phyloP scores from a whole-genome alignment of 53 echinoderm and acorn worm species.

The Crossaster papposus region DNA sequence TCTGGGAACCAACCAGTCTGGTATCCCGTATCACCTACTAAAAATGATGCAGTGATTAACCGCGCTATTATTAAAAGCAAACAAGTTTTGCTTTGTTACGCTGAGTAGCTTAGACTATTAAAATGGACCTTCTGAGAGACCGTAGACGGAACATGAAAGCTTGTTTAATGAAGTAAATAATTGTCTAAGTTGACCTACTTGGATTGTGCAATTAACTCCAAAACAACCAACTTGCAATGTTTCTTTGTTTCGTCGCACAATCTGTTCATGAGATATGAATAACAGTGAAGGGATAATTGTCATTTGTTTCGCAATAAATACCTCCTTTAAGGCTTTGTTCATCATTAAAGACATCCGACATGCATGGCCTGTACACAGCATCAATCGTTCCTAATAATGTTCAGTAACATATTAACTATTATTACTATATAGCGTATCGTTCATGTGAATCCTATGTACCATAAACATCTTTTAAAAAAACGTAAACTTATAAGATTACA shows the following conservation, averaged over 20 bases:
- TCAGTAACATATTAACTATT: conserved; percentile 23
- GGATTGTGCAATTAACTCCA: conserved; percentile 28
- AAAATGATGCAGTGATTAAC: background rate
- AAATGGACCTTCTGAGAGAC: background rate
- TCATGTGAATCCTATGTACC: conserved; percentile 57
- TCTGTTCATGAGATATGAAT: background rate
- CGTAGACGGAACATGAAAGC: background rate
- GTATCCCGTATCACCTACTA: background rate
- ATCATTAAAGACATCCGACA: conserved; percentile 22
- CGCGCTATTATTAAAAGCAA: too few species aligned
- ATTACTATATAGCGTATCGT: conserved; percentile 60
- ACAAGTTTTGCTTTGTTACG: background rate
- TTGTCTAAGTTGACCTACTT: background rate
- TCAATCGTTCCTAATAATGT: conserved; percentile 33
- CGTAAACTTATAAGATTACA: conserved; percentile 51
- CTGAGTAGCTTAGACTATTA: background rate
- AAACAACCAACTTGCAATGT: conserved; percentile 10
- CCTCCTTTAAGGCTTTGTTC: conserved; percentile 30
- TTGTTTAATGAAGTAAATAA: background rate
- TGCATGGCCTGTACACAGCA: conserved; percentile 59
- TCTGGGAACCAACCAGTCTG: background rate
- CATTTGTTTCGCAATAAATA: conserved; percentile 32
- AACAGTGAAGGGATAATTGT: conserved; percentile 2
- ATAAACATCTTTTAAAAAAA: conserved; percentile 33
- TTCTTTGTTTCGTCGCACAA: background rate